These are phyloP conservation scores for Eremophila alpestris DNA, from an alignment of 2,797 vertebrate species.

Conservation along the genomic window DNA sequence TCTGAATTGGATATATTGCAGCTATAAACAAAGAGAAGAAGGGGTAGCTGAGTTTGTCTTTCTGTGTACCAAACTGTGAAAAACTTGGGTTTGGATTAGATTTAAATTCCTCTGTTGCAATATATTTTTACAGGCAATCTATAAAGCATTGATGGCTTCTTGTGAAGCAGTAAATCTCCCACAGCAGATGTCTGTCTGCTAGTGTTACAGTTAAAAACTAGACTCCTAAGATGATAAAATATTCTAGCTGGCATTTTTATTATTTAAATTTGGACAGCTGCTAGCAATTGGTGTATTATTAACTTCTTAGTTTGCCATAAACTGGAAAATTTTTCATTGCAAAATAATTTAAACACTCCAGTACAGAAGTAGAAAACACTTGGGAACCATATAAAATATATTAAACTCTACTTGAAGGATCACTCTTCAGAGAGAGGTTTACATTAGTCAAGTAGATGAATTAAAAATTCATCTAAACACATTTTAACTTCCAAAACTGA, in stretches of 20 bases:
- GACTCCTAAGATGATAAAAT: not conserved
- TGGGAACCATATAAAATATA: not conserved
- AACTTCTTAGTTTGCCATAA: not conserved
- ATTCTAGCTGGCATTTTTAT: not conserved
- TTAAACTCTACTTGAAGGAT: not conserved
- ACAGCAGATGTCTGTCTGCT: not conserved
- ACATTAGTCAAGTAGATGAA: not conserved
- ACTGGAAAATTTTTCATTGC: not conserved
- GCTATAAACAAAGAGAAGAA: not conserved
- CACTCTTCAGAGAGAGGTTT: not conserved
- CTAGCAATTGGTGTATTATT: not conserved
- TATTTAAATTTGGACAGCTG: not conserved
- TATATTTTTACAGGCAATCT: not conserved
- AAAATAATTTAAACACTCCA: not conserved
- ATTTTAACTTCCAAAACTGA: not conserved
- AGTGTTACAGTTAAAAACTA: not conserved
- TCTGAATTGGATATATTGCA: not conserved
- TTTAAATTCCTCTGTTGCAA: not conserved
- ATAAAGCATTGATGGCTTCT: not conserved
- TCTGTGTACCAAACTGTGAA: not conserved
- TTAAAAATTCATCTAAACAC: not conserved
- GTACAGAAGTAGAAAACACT: not conserved
- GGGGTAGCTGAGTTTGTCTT: not conserved
- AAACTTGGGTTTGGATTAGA: not conserved
- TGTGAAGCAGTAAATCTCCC: not conserved